Base-by-base conservation (phyloP, 2,888 invertebrate species). In the Lasius platythorax region DNA sequence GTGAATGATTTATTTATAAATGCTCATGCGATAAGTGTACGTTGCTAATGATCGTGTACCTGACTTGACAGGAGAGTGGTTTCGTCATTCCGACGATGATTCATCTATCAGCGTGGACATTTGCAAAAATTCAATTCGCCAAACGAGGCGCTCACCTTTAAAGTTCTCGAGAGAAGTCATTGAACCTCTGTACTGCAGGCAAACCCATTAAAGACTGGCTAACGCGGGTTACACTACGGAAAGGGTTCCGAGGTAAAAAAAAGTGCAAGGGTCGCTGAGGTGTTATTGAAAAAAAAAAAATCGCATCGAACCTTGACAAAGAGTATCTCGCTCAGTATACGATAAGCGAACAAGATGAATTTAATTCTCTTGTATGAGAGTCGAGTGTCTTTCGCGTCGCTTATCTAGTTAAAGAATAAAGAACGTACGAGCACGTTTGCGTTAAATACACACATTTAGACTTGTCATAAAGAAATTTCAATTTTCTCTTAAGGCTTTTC, bases 191-290 rank as follows among this genome's bases (percentile, higher is more conserved):
- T 58, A 63, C 66, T 30, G 30, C 82, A 72, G 86, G 84, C 85
- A 84, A 89, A 88, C 88, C 84, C 88, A 87, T 91, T 91, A 90
- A 89, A 91, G 91, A 91, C 84, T 88, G 72, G 85, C 81, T 82
- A 70, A 73, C 83, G 90, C 84, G 88, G 68, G 85, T 88, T 75
- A 84, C 87, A 64, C 87, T 83, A 83, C 83, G 83, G 83, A 37
- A 88, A 86, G 90, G 90, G 61, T 83, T 63, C 88, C 88, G 86
- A 87, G 86, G 82, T 90, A 90, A 90, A 88, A 90, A 88, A 88
- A 87, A 88, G 84, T 84, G 88, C 78, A 86, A 86, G 87, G 86
- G 85, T 85, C 82, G 85, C 78, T 84, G 63, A 82, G 86, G 87
- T 88, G 88, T 87, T 90, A 88, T 82, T 74, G 81, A 90, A 87